Conservation (phyloP, 1,140 invertebrate species). For the Drosophila saltans region DNA sequence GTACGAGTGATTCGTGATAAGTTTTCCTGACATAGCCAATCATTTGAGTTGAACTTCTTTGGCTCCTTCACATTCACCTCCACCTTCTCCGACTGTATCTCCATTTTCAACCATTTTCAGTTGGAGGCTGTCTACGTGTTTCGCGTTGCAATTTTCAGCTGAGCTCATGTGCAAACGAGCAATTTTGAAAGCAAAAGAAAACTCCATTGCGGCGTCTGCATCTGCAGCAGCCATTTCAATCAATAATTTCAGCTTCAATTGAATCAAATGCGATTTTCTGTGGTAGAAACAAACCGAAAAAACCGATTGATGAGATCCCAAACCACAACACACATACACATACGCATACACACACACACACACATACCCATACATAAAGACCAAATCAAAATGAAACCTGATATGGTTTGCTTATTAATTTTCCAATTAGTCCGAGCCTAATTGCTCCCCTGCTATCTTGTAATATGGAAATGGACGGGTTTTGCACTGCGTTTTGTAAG, state of each 20-base stretch:
- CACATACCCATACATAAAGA: not conserved
- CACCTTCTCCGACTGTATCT: conserved; percentile 2
- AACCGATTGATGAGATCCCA: conserved; percentile 4
- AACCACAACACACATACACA: not conserved
- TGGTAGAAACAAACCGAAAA: not conserved
- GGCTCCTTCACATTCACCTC: conserved; percentile 8
- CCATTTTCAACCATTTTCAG: not conserved
- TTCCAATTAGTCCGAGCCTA: conserved; percentile 62
- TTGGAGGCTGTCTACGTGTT: conserved; percentile 59
- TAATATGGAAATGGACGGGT: conserved; percentile 14
- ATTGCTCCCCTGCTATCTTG: conserved; percentile 39
- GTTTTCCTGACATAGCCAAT: conserved; percentile 76
- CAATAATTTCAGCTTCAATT: conserved; percentile 71
- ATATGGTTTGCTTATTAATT: conserved; percentile 55
- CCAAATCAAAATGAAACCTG: not conserved
- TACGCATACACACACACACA: not conserved
- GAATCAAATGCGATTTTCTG: conserved; percentile 69
- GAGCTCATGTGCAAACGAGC: conserved; percentile 77
- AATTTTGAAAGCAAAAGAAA: conserved; percentile 52
- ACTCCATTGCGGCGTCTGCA: conserved; percentile 41
- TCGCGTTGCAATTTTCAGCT: conserved; percentile 76
- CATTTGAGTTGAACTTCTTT: conserved; percentile 48
- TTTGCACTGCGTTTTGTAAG: not conserved
- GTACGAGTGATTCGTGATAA: conserved; percentile 64
- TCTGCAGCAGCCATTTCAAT: conserved; percentile 53